Conservation (phyloP, 2,888 invertebrate species). For the Theretra japonica region DNA sequence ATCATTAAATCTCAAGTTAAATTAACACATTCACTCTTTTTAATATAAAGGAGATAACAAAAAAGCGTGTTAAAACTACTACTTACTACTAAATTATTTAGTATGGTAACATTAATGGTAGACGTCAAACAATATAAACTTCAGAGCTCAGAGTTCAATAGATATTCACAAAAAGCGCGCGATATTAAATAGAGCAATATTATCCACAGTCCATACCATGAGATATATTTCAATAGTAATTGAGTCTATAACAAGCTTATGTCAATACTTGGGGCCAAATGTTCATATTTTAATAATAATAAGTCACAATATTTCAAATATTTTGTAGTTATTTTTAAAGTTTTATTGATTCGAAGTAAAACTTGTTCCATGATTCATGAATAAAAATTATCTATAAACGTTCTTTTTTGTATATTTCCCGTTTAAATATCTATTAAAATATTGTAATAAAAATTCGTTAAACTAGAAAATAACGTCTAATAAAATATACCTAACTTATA, state of each 20-base stretch:
- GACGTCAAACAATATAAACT: neutral
- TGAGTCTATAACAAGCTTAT: conserved; percentile 10
- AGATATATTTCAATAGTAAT: neutral
- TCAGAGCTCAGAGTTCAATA: too few relatives aligned
- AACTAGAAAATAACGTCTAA: neutral
- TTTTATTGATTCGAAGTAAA: neutral
- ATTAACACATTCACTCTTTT: neutral
- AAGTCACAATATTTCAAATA: neutral
- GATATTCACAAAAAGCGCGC: neutral
- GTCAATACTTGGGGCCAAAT: conserved; percentile 9
- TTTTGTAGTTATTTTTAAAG: neutral
- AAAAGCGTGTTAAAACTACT: conserved; percentile 8
- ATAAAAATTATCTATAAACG: neutral
- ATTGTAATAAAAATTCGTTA: neutral
- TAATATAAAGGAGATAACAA: neutral
- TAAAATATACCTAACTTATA: too few relatives aligned
- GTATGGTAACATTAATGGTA: conserved; percentile 25
- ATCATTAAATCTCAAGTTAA: neutral
- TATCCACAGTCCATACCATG: neutral
- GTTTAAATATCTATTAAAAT: neutral
- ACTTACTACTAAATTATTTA: conserved; percentile 28
- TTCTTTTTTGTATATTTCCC: neutral
- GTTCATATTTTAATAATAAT: neutral
- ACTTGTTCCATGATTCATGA: neutral
- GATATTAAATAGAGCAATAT: neutral